A percentile compares a stretch with the other conserved stretches of the same genome.
Evolutionary conservation across 2,888 invertebrate genomes (phyloP).

Genomic region (Homarus gammarus): DNA sequence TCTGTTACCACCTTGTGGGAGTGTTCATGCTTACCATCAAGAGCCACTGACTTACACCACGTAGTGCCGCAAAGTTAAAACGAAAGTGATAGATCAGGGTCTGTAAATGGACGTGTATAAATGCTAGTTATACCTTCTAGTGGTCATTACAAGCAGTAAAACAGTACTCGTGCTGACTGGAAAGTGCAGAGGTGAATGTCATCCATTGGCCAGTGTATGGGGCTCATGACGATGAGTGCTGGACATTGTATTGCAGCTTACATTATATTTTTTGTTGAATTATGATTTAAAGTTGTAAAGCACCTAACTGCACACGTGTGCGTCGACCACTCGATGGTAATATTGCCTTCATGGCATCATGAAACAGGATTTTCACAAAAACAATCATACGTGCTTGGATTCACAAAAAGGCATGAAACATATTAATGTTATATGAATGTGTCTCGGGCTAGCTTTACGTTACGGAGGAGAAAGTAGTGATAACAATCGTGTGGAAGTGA

Average conservation of each 20-base stretch:
- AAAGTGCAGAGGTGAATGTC: constrained; percentile 32
- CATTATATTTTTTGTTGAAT: neutral
- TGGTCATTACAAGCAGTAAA: neutral
- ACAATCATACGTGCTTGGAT: neutral
- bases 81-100: neutral
- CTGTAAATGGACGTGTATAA: no score
- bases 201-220: neutral
- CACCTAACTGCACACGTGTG: neutral
- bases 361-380: neutral
- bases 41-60: neutral
- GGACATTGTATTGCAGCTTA: neutral
- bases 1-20: neutral
- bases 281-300: no score
- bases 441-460: no score
- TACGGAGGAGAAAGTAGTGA: no score
- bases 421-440: no score
- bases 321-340: neutral
- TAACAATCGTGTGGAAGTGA: no score
- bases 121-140: neutral
- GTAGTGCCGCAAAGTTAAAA: neutral
- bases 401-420: no score
- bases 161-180: constrained; percentile 6
- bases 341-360: neutral
- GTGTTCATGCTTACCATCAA: neutral
- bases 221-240: neutral